Percentiles rank a stretch among this genome's conserved stretches.
These are phyloP conservation scores for Gadopsis marmoratus DNA, from an alignment of 2,797 vertebrate genomes.

Conservation along the genomic window DNA sequence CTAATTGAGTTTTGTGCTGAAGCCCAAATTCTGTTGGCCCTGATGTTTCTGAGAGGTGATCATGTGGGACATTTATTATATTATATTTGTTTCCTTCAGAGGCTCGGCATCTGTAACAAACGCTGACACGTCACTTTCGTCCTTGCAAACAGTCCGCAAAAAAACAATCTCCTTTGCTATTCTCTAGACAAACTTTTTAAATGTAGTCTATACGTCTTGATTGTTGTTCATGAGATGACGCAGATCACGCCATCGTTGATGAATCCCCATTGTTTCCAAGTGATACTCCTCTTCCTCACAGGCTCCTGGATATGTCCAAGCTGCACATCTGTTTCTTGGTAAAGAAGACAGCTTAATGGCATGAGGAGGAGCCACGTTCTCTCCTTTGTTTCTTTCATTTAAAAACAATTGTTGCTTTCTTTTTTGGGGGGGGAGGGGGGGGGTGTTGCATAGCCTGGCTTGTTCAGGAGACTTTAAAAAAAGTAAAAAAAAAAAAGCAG, in stretches of 20 bases:
- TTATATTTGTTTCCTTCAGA: conserved; percentile 40
- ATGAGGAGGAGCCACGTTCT: conserved; percentile 31
- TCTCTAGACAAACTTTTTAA: background rate
- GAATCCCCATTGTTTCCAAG: conserved; percentile 42
- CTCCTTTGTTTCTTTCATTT: conserved; percentile 24
- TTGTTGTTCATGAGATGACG: conserved; percentile 34
- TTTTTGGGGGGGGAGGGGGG: too few species aligned
- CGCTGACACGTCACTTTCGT: background rate
- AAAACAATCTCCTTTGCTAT: conserved; percentile 31
- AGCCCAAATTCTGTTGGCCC: conserved; percentile 10
- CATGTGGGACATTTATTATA: conserved; percentile 24
- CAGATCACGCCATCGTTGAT: conserved; percentile 20
- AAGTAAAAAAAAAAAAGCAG: background rate
- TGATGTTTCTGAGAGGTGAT: conserved; percentile 25
- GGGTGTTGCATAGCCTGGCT: conserved; percentile 11
- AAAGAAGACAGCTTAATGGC: conserved; percentile 53
- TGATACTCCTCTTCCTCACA: conserved; percentile 33
- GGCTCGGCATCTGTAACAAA: conserved; percentile 29
- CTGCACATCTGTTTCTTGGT: conserved; percentile 60
- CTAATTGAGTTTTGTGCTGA: conserved; percentile 42
- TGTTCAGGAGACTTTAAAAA: conserved; percentile 19
- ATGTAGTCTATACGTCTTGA: conserved; percentile 23
- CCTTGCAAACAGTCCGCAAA: conserved; percentile 24
- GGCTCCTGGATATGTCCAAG: conserved; percentile 28
- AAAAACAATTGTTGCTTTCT: background rate